Evolutionary conservation across 2,113 vertebrate genomes (phyloP), one percentile per base, ranked within the genome.

Genomic region (Misgurnus mizolepis): DNA sequence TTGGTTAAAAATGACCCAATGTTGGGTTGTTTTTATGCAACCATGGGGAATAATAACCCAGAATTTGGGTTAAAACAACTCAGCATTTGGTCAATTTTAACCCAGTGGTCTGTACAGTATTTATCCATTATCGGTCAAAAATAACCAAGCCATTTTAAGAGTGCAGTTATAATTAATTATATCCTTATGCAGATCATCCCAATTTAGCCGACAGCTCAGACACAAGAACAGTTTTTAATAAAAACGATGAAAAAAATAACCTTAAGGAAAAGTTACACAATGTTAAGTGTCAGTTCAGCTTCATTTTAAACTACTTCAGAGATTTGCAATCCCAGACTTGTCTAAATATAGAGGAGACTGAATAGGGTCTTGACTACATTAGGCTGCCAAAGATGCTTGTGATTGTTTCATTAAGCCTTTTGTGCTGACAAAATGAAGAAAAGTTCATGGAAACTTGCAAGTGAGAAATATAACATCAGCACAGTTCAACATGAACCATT

Each of bases 141-240:
- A 34, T 34, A 49, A 9, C 47, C 47, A 0, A 3, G 7, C 17
- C 45, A 47, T 47, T 11, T 56, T 55, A 41, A 69, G 45, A 49
- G 40, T 40, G 72, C 50, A 40, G 64, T 80, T 83, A 65, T 79
- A 71, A 85, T 79, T 75, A 12, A 47, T 70, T 41, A 6, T 43
- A 50, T 7, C 49, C 14, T 45, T 17, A 15, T 39, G 47, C 74
- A 49, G 39, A 74, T 64, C n/a, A 67, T 71, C 40, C 43, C 68
- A 18, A 69, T 76, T 65, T 53, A 76, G 77, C 77, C 27, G 55
- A 49, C 55, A 78, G 41, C 56, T n/a, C 58, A 66, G 50, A 75
- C 76, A 41, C 49, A 67, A 75, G 55, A 34, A 80, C 18, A 62
- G 55, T 17, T 67, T 76, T 83, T 85, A 83, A 83, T 79, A 67